Conservation (phyloP, 2,888 invertebrate species). For the Oasisia sp. region DNA sequence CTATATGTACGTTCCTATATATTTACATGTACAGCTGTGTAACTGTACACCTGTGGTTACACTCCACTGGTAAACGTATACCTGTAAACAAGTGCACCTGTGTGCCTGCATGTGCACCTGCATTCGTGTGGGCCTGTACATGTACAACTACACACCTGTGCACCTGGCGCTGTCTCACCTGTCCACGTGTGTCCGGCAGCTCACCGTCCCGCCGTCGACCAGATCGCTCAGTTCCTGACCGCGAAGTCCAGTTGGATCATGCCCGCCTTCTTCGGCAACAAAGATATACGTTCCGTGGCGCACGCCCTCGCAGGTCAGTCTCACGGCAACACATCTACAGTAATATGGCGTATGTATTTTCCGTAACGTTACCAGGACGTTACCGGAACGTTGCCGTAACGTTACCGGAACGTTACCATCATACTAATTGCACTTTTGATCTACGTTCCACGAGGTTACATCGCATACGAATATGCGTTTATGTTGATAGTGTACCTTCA, state of each 20-base stretch:
- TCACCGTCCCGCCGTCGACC: constrained; percentile 52
- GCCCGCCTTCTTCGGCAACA: constrained; percentile 55
- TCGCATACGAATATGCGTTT: no score
- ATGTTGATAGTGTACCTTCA: no score
- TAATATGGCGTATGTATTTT: no score
- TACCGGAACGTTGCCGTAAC: no score
- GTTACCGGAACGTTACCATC: no score
- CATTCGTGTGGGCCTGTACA: neutral
- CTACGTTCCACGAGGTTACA: no score
- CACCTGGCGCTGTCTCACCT: neutral
- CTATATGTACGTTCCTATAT: neutral
- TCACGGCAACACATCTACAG: neutral
- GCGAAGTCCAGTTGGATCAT: constrained; percentile 54
- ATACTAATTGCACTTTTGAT: no score
- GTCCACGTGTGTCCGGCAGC: constrained; percentile 41
- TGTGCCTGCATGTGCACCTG: neutral
- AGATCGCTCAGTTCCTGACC: constrained; percentile 50
- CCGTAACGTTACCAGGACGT: no score
- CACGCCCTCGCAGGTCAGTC: constrained; percentile 53
- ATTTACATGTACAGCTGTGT: neutral
- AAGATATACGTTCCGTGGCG: constrained; percentile 52
- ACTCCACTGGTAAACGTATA: no score
- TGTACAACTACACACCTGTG: neutral
- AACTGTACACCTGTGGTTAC: neutral
- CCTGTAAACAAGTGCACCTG: neutral